Percentiles rank a stretch among this genome's conserved stretches.
Conservation (phyloP, 2,888 invertebrate genomes). For the Muscina levida region DNA sequence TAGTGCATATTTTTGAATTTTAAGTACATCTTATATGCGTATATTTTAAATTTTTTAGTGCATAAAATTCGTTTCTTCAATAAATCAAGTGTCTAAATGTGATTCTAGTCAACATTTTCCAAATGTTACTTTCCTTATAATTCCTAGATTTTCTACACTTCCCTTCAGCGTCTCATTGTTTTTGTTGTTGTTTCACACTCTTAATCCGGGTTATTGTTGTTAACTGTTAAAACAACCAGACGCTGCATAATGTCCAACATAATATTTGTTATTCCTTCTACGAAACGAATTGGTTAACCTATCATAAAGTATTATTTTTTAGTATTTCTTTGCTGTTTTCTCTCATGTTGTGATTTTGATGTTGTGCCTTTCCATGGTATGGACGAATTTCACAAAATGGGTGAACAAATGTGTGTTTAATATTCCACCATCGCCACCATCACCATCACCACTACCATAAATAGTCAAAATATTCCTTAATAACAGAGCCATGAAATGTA, state of each 20-base stretch:
- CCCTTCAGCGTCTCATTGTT: too few relatives aligned
- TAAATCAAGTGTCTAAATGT: too few relatives aligned
- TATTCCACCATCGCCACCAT: too few relatives aligned
- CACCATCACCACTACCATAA: too few relatives aligned
- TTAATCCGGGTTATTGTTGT: not conserved
- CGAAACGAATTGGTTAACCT: conserved; percentile 13
- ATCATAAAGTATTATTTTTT: conserved; percentile 27
- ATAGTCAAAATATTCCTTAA: conserved; percentile 42
- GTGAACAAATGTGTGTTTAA: conserved; percentile 30
- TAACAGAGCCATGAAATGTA: conserved; percentile 16
- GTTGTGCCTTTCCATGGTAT: not conserved
- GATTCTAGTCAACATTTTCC: too few relatives aligned
- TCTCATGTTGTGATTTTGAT: conserved; percentile 8
- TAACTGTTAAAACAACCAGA: not conserved
- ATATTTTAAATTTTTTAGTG: too few relatives aligned
- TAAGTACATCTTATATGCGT: too few relatives aligned
- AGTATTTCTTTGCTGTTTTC: too few relatives aligned
- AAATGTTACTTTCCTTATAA: too few relatives aligned
- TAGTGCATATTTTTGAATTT: too few relatives aligned
- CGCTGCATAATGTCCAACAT: not conserved
- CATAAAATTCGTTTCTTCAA: too few relatives aligned
- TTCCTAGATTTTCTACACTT: too few relatives aligned
- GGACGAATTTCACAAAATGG: conserved; percentile 31
- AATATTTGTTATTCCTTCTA: not conserved
- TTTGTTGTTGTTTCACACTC: not conserved